Evolutionary conservation across 2,797 vertebrate genomes (phyloP).

Genomic region (Pagetopsis macropterus): DNA sequence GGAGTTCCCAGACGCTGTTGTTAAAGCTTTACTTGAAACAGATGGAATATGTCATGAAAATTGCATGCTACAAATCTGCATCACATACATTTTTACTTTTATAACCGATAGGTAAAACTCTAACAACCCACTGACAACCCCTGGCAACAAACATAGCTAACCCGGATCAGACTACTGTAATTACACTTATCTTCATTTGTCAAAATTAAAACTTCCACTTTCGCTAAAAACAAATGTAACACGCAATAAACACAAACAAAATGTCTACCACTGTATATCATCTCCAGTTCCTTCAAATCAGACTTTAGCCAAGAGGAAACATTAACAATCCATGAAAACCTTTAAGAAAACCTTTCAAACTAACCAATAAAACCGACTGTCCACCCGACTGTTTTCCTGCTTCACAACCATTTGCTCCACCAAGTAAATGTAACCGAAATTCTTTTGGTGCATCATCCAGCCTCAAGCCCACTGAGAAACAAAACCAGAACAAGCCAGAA

Average conservation of each 20-base stretch:
- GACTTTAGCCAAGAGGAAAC: conserved; percentile 21
- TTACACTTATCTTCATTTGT: conserved; percentile 46
- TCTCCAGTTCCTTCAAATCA: conserved; percentile 1
- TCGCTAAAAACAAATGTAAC: conserved; percentile 34
- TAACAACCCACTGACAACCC: conserved; percentile 19
- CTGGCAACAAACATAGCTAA: conserved; percentile 42
- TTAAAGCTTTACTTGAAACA: conserved; percentile 38
- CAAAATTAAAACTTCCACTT: conserved; percentile 27
- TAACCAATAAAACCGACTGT: conserved; percentile 30
- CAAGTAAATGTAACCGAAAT: conserved; percentile 46
- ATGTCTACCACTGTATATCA: conserved; percentile 15
- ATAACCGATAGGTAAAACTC: conserved; percentile 21
- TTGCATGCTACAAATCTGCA: conserved; percentile 31
- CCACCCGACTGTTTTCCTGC: not conserved
- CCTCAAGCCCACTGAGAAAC: conserved; percentile 38
- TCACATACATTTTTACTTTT: conserved; percentile 8
- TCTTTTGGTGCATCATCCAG: conserved; percentile 38
- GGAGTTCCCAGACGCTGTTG: conserved; percentile 13
- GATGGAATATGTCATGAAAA: conserved; percentile 51
- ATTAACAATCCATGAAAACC: conserved; percentile 20
- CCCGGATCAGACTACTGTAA: conserved; percentile 37
- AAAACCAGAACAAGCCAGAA: conserved; percentile 43
- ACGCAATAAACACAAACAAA: conserved; percentile 30
- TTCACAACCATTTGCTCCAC: conserved; percentile 15
- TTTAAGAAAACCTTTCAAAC: conserved; percentile 24